Percentiles rank a stretch among this genome's conserved stretches.
phyloP scores from a whole-genome alignment of 1,140 invertebrate genomes.

The Trachymyrmex septentrionalis region DNA sequence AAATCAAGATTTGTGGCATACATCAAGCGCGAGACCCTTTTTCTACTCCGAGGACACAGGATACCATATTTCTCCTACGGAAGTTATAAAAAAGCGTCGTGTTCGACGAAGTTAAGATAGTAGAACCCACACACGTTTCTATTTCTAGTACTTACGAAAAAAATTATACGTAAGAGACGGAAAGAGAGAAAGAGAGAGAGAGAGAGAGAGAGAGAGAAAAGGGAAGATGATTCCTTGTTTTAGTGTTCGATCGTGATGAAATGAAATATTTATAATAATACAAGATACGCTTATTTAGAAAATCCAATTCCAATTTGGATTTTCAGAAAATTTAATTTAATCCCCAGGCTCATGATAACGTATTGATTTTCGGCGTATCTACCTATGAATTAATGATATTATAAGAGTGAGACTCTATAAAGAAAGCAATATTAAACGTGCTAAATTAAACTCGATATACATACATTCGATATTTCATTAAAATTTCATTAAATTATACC shows the following conservation, averaged over 20 bases:
- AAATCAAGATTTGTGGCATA: conserved; percentile 49
- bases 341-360: background rate
- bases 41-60: conserved; percentile 67
- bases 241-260: background rate
- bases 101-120: conserved; percentile 28
- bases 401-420: background rate
- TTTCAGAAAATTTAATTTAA: background rate
- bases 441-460: conserved; percentile 8
- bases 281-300: background rate
- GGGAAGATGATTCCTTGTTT: conserved; percentile 5
- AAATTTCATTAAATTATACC: background rate
- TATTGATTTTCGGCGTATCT: background rate
- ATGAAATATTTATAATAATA: background rate
- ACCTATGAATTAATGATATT: background rate
- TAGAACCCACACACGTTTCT: conserved; percentile 46
- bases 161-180: conserved; percentile 11
- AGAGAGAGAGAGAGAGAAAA: background rate
- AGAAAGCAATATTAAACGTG: background rate
- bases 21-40: conserved; percentile 38
- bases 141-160: conserved; percentile 49
- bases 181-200: conserved; percentile 20
- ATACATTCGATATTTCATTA: background rate
- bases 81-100: conserved; percentile 70
- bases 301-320: background rate
- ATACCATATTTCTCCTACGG: conserved; percentile 79